These are phyloP conservation scores for Oppia nitens DNA, from an alignment of 1,140 invertebrate genomes.

Conservation along the genomic window DNA sequence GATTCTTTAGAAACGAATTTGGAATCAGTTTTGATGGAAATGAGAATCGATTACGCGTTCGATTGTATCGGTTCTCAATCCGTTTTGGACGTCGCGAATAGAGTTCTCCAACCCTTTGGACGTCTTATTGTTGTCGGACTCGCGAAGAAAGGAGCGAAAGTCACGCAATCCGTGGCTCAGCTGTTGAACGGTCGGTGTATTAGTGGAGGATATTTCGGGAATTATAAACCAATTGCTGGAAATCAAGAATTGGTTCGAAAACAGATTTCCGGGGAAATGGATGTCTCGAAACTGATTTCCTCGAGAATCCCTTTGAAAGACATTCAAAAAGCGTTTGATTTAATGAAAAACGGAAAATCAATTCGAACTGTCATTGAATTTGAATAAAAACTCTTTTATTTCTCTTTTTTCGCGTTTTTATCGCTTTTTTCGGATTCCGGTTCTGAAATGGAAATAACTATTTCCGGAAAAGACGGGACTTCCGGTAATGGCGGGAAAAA, in stretches of 20 bases:
- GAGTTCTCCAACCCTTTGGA: neutral
- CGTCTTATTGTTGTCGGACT: neutral
- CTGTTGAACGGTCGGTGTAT: neutral
- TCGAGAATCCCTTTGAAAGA: conserved; percentile 26
- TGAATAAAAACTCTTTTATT: too few species aligned
- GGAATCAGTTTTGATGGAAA: neutral
- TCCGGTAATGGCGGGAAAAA: too few species aligned
- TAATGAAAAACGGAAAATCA: conserved; percentile 32
- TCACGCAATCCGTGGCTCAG: neutral
- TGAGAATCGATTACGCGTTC: conserved; percentile 36
- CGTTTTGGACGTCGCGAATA: neutral
- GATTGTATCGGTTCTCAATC: conserved; percentile 36
- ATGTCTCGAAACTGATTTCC: neutral
- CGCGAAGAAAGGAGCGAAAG: neutral
- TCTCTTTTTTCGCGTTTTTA: too few species aligned
- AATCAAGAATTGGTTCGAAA: neutral
- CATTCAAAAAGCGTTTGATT: conserved; percentile 83
- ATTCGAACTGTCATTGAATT: conserved; percentile 22
- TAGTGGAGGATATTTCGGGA: neutral
- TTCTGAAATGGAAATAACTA: too few species aligned
- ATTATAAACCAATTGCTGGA: neutral
- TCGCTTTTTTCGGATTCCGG: too few species aligned
- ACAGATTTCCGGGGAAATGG: neutral
- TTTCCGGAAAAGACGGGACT: too few species aligned
- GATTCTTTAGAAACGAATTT: too few species aligned